Evolutionary conservation across 2,113 vertebrate species (phyloP).

Genomic region (Pitta sordida): DNA sequence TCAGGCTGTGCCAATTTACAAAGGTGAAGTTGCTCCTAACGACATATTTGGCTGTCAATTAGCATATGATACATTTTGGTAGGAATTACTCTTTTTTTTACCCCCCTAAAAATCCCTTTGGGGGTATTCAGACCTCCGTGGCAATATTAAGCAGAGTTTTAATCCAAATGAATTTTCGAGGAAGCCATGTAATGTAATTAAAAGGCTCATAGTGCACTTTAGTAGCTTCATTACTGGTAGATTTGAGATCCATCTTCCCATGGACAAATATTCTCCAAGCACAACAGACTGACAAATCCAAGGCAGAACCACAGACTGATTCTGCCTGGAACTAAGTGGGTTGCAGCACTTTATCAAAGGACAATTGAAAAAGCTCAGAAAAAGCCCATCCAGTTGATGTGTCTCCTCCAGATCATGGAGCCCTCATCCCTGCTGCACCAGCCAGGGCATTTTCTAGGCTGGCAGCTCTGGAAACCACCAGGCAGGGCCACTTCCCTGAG

Average conservation of each 20-base stretch:
- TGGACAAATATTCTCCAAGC: constrained; percentile 1
- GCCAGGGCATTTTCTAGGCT: background rate
- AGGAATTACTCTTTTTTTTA: background rate
- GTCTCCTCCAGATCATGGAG: background rate
- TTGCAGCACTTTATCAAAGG: constrained; percentile 20
- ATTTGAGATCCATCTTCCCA: background rate
- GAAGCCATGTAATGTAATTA: constrained; percentile 56
- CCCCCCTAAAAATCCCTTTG: background rate
- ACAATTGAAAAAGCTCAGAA: background rate
- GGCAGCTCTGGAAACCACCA: background rate
- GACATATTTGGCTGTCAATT: background rate
- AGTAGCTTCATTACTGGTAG: constrained; percentile 24
- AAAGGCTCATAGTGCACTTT: constrained; percentile 30
- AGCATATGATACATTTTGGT: background rate
- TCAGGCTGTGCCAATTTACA: background rate
- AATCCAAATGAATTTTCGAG: constrained; percentile 52
- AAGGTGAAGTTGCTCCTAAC: background rate
- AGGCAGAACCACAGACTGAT: constrained; percentile 16
- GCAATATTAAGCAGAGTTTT: constrained; percentile 37
- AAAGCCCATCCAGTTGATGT: background rate
- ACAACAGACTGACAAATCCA: constrained; percentile 6
- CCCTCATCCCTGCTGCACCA: background rate
- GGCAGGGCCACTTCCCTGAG: background rate
- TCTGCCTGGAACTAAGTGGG: constrained; percentile 34
- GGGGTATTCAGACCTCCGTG: constrained; percentile 22